phyloP scores from a whole-genome alignment of 2,113 vertebrate genomes.

The Uropsilus gracilis region DNA sequence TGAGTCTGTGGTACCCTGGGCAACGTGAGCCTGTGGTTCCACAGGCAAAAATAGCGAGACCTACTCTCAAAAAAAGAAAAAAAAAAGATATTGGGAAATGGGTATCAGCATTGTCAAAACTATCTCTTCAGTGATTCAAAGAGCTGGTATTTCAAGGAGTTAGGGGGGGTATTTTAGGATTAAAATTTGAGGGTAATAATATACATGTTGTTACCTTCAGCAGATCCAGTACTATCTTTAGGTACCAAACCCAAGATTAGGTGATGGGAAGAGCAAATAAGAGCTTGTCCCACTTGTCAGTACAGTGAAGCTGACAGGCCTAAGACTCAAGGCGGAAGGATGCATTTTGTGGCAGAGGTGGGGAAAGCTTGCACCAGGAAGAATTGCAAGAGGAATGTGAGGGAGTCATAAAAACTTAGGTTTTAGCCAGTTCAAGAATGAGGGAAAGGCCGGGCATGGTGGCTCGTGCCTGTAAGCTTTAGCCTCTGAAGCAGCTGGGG shows the following conservation, averaged over 20 bases:
- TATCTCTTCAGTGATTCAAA: background rate
- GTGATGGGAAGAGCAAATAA: background rate
- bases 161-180: background rate
- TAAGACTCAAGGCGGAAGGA: background rate
- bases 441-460: no score
- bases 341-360: background rate
- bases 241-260: background rate
- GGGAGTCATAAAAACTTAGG: background rate
- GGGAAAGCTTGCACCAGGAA: background rate
- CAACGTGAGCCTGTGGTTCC: no score
- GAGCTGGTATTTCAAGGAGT: background rate
- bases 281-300: no score
- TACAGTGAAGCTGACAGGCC: background rate
- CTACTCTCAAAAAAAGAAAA: no score
- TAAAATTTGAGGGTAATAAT: slow-evolving; percentile 29
- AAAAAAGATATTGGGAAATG: background rate
- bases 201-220: background rate
- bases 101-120: background rate
- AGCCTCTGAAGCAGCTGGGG: no score
- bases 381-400: background rate
- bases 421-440: background rate
- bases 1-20: no score
- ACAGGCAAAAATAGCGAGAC: no score
- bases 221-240: background rate
- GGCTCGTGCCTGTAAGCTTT: no score